Percentiles rank a stretch among this genome's conserved stretches.
Conservation (phyloP, 2,113 vertebrate species). For the Hippocampus guttulatus region DNA sequence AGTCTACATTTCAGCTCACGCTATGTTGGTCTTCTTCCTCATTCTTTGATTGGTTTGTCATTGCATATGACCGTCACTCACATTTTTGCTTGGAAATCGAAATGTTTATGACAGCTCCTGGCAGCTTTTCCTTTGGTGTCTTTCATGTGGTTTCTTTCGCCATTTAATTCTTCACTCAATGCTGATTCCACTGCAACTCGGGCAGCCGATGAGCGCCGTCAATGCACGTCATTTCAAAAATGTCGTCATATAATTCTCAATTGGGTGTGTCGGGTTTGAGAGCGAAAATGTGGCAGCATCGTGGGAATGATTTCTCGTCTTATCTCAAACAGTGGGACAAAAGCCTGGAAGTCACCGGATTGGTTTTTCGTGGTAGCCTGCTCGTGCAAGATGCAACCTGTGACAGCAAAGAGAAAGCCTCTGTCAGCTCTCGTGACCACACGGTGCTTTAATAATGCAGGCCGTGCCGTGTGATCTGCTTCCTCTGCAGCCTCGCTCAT, state of each 20-base stretch:
- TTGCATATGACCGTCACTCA: slow-evolving; percentile 55
- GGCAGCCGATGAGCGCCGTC: background rate
- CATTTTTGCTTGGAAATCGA: slow-evolving; percentile 27
- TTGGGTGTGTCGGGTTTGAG: too few species aligned
- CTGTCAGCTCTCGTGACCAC: slow-evolving; percentile 28
- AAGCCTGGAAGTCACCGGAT: background rate
- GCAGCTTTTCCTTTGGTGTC: slow-evolving; percentile 17
- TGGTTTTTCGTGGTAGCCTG: background rate
- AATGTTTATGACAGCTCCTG: slow-evolving; percentile 47
- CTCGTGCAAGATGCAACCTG: slow-evolving; percentile 8
- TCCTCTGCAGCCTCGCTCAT: slow-evolving; percentile 28
- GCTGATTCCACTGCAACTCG: slow-evolving; percentile 2
- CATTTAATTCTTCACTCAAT: background rate
- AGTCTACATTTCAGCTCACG: background rate
- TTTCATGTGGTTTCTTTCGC: slow-evolving; percentile 22
- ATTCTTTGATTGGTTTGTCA: slow-evolving; percentile 36
- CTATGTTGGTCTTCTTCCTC: background rate
- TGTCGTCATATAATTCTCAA: background rate
- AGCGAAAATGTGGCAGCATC: too few species aligned
- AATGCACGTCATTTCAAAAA: background rate
- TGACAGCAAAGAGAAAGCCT: slow-evolving; percentile 17
- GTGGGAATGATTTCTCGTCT: background rate
- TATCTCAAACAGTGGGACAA: background rate
- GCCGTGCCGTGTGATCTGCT: slow-evolving; percentile 9
- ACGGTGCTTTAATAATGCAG: slow-evolving; percentile 13